A percentile compares a stretch with the other conserved stretches of the same genome.
phyloP scores from a whole-genome alignment of 2,888 invertebrate genomes.

The Amphipoea oculea region DNA sequence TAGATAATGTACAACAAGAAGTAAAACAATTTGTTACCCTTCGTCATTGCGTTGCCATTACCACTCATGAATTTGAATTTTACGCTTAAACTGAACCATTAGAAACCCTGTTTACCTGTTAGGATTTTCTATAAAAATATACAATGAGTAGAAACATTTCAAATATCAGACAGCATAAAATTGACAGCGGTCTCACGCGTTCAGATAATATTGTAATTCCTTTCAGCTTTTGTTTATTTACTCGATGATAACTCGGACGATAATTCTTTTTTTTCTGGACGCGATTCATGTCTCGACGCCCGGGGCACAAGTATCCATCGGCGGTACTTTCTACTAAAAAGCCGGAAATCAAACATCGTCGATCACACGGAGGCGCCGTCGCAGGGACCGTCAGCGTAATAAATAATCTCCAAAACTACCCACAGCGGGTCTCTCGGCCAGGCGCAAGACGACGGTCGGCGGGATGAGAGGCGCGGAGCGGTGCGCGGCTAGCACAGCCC shows the following conservation, averaged over 20 bases:
- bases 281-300: slow-evolving; percentile 13
- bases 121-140: slow-evolving; percentile 68
- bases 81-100: slow-evolving; percentile 72
- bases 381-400: slow-evolving; percentile 43
- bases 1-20: slow-evolving; percentile 43
- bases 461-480: slow-evolving; percentile 1
- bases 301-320: slow-evolving; percentile 25
- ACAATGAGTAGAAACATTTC: slow-evolving; percentile 63
- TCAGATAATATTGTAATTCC: slow-evolving; percentile 34
- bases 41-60: slow-evolving; percentile 37
- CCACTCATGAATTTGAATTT: slow-evolving; percentile 52
- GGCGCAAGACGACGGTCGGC: slow-evolving; percentile 19
- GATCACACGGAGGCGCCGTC: slow-evolving; percentile 29
- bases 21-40: slow-evolving; percentile 42
- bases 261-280: slow-evolving; percentile 19
- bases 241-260: slow-evolving; percentile 54
- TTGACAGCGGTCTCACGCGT: slow-evolving; percentile 46
- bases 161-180: slow-evolving; percentile 61
- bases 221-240: slow-evolving; percentile 45
- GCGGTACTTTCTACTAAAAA: slow-evolving; percentile 47
- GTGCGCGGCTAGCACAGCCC: slow-evolving; percentile 81
- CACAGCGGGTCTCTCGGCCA: slow-evolving; percentile 17
- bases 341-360: slow-evolving; percentile 43
- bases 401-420: slow-evolving; percentile 59
- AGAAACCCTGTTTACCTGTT: slow-evolving; percentile 86